Evolutionary conservation across 2,113 vertebrate genomes (phyloP).

Genomic region (Apaloderma vittatum): DNA sequence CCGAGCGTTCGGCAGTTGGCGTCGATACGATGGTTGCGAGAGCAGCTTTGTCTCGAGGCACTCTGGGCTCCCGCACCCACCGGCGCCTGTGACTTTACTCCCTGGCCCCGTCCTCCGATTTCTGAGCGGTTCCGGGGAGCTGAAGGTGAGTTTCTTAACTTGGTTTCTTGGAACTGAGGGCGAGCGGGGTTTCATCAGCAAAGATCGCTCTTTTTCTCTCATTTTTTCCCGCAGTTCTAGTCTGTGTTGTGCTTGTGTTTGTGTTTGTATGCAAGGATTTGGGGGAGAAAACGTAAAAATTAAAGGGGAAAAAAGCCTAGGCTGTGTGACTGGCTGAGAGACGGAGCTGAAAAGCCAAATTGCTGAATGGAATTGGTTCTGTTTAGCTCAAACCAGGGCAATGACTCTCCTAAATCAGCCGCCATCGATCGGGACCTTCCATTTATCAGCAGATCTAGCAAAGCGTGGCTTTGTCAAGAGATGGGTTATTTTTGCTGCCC

Average conservation of each 20-base stretch:
- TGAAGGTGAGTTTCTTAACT: not conserved
- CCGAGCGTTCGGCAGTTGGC: not conserved
- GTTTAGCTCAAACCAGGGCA: too few species aligned
- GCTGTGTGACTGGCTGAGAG: not conserved
- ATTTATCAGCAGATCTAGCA: fast-evolving
- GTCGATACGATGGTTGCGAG: not conserved
- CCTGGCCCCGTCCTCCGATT: fast-evolving
- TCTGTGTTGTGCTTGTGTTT: fast-evolving
- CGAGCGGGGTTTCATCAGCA: not conserved
- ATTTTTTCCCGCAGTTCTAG: fast-evolving
- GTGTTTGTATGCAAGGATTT: not conserved
- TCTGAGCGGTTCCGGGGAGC: fast-evolving
- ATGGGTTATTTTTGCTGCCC: not conserved
- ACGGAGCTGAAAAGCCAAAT: too few species aligned
- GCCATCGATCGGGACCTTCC: fast-evolving
- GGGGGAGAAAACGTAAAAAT: not conserved
- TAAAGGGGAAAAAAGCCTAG: not conserved
- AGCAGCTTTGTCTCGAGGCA: not conserved
- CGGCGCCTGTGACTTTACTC: not conserved
- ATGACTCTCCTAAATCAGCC: not conserved
- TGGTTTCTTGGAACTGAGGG: fast-evolving
- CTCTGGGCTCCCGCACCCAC: not conserved
- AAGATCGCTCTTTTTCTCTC: not conserved
- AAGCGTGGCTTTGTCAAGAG: not conserved
- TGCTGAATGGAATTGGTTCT: too few species aligned